These are phyloP conservation scores for Frankliniella fusca DNA, from an alignment of 2,888 invertebrate genomes.

Conservation along the genomic window DNA sequence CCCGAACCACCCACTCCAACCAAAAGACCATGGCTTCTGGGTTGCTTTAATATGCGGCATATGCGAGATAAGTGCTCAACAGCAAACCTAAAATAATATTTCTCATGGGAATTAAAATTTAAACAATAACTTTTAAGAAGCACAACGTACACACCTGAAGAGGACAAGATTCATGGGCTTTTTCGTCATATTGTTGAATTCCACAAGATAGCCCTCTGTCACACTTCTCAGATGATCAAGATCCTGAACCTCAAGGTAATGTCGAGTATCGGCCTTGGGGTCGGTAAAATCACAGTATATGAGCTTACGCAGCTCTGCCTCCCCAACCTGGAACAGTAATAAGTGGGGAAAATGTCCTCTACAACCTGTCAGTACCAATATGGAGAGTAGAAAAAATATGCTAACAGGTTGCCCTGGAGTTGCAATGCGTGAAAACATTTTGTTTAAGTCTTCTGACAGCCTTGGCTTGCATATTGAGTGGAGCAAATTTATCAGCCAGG, in stretches of 20 bases:
- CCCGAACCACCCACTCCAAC: slow-evolving; percentile 94
- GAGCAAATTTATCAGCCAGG: slow-evolving; percentile 73
- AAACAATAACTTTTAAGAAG: slow-evolving; percentile 11
- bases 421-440: slow-evolving; percentile 63
- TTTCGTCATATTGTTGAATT: slow-evolving; percentile 92
- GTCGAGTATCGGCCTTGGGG: slow-evolving; percentile 82
- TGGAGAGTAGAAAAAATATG: neutral
- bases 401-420: neutral
- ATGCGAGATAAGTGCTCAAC: slow-evolving; percentile 90
- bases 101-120: slow-evolving; percentile 30
- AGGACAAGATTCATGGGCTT: slow-evolving; percentile 94
- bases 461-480: slow-evolving; percentile 56
- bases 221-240: slow-evolving; percentile 73
- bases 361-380: too few species aligned
- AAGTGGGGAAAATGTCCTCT: neutral
- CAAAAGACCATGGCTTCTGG: slow-evolving; percentile 81
- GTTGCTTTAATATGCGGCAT: slow-evolving; percentile 85
- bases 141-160: slow-evolving; percentile 58
- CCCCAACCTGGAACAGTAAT: slow-evolving; percentile 58
- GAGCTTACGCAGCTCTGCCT: slow-evolving; percentile 75
- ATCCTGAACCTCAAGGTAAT: slow-evolving; percentile 84
- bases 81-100: slow-evolving; percentile 64
- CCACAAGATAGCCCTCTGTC: slow-evolving; percentile 82
- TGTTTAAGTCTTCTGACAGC: slow-evolving; percentile 64
- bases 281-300: slow-evolving; percentile 95